Evolutionary conservation across 2,888 invertebrate genomes (phyloP), one percentile per base, ranked within the genome.

Genomic region (Eucera pruinosa): DNA sequence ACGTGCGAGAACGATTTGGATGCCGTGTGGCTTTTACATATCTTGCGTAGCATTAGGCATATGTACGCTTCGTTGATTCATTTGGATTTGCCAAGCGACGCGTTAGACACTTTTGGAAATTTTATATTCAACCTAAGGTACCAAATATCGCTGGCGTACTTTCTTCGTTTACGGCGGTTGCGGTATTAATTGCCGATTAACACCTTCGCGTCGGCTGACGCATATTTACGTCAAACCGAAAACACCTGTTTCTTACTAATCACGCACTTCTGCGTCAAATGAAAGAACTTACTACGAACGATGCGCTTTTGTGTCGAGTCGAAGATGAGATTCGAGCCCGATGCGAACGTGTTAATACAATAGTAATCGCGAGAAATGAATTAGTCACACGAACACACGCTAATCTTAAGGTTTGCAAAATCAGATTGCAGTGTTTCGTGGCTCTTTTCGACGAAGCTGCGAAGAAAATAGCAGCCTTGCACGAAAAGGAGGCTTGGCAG

Each of bases 71-170:
- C 96, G 5, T 93, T 98, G 25, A 95, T 97, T 82, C 95, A 96
- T 73, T 93, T 98, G 43, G 98, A 98, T 92, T 93, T 98, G 71
- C 98, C 98, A 0, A 96, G 95, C 66, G 98, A 98, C 92, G 97
- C 97, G 4, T 93, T 98, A 65, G 97, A 97, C 85, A 95, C 97
- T 74, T 95, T 98, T 61, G 96, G 97, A 88, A 95, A 95, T 81
- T 94, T 98, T 50, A 96, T 98, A 82, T 96, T 97, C 91, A 97
- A 98, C 90, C 95, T 98, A 87, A 95, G 98, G 92, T 93, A 84
- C 4, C 2, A 39, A n/a, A 18, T 33, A 23, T 47, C 18, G 0
- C 9, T 11, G 54, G 23, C 4, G 15, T 36, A n/a, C 36, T 43
- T 0, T 30, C 27, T 61, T 41, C 11, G 73, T 61, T 25, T 33